phyloP scores from a whole-genome alignment of 2,797 vertebrate species.

The Pygocentrus nattereri region DNA sequence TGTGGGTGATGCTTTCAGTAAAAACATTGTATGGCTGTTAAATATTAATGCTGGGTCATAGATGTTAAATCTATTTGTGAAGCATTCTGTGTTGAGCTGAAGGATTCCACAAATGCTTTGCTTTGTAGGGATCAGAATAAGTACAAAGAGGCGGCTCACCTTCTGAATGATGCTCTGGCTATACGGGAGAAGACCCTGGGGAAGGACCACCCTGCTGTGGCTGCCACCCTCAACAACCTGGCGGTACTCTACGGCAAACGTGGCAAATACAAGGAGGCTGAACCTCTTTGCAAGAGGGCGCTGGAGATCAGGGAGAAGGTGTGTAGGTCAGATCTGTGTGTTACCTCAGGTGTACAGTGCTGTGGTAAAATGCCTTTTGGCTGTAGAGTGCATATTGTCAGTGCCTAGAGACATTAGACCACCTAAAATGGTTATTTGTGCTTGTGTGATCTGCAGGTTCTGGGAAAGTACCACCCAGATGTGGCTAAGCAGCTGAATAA shows the following conservation, averaged over 20 bases:
- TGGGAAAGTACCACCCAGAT: slow-evolving; percentile 90
- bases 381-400: background rate
- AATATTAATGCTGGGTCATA: too few species aligned
- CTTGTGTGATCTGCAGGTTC: slow-evolving; percentile 67
- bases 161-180: slow-evolving; percentile 89
- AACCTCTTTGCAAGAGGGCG: slow-evolving; percentile 85
- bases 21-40: too few species aligned
- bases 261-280: slow-evolving; percentile 90
- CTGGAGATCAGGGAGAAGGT: slow-evolving; percentile 86
- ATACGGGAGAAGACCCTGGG: slow-evolving; percentile 91
- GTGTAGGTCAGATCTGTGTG: background rate
- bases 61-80: too few species aligned
- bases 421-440: background rate
- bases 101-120: background rate
- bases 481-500: slow-evolving; percentile 99
- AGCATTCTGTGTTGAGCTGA: background rate
- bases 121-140: slow-evolving; percentile 89
- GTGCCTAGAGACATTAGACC: background rate
- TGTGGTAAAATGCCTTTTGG: background rate
- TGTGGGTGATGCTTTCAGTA: too few species aligned
- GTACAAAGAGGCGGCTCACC: slow-evolving; percentile 90
- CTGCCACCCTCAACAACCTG: slow-evolving; percentile 90
- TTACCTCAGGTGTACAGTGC: background rate
- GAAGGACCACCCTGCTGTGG: slow-evolving; percentile 87
- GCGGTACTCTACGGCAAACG: slow-evolving; percentile 90